Evolutionary conservation across 2,113 vertebrate genomes (phyloP).

Genomic region (Dipodomys merriami): DNA sequence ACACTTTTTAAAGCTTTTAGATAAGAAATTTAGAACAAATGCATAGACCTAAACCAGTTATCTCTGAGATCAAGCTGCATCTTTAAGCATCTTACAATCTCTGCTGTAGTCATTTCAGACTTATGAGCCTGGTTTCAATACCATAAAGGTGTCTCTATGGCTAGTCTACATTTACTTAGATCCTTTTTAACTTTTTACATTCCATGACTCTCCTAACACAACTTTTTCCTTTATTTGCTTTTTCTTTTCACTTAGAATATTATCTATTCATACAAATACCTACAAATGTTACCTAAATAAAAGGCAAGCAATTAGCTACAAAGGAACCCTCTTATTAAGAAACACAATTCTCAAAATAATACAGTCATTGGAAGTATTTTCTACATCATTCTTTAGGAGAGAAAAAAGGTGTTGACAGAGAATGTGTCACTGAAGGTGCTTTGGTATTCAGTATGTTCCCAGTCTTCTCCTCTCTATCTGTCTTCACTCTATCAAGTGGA

Average conservation of each 20-base stretch:
- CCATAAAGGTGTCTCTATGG: background rate
- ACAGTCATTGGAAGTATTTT: background rate
- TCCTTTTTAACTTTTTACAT: background rate
- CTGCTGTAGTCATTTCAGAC: background rate
- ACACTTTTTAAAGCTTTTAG: background rate
- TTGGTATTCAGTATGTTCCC: background rate
- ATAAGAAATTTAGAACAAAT: slow-evolving; percentile 28
- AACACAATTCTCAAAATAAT: slow-evolving; percentile 17
- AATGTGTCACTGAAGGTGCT: background rate
- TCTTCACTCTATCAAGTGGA: background rate
- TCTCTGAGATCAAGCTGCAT: slow-evolving; percentile 23
- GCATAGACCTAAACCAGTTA: background rate
- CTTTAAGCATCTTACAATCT: background rate
- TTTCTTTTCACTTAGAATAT: background rate
- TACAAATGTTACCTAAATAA: background rate
- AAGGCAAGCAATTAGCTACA: background rate
- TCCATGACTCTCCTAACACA: background rate
- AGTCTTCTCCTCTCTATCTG: background rate
- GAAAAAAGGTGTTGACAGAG: background rate
- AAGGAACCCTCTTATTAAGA: background rate
- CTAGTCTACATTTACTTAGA: background rate
- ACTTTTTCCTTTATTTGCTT: background rate
- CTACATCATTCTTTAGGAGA: background rate
- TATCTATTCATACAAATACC: background rate
- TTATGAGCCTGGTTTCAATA: background rate